Evolutionary conservation across 1,140 invertebrate species (phyloP), one percentile per base, ranked within the genome.

Genomic region (Cotesia typhae): DNA sequence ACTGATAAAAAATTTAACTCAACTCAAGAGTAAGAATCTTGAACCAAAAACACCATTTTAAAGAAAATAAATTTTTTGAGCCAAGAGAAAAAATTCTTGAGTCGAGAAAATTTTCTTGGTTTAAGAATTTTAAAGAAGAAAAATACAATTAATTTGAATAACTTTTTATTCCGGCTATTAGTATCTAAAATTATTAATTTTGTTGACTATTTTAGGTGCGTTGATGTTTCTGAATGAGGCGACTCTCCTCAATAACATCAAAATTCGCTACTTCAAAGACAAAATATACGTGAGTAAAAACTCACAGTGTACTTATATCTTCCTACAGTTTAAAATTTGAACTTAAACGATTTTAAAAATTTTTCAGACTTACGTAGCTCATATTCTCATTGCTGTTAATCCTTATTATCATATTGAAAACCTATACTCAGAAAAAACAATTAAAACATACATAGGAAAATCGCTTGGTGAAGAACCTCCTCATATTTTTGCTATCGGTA

Each of bases 201-300:
- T 28, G 28, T 28, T 28, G 1, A 28, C 28, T 28, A 28, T 28
- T 28, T 57, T 51, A 98, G 95, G 96, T 91, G 94, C 95, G 80
- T 90, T 99, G 80, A 99, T 99, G 96, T 97, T 96, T 86, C 90
- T 99, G 71, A 99, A 99, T 88, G 97, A 99, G 88, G 97, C 95
- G 20, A 98, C 97, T 59, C 89, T 99, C 55, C 89, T 99, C 55
- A 94, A 99, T 86, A 99, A 99, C 87, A 90, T 99, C 76, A 89
- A 93, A 76, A 90, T 92, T 51, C 90, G 97, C 78, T 99, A 98
- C 88, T 92, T 93, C 84, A 95, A 95, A 85, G 95, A 97, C 85
- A 94, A 95, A 88, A 99, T 99, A 83, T 99, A 99, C 89, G 97
- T 98, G 90, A 96, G 95, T 95, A 66, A 41, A 60, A 36, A 9